These are phyloP conservation scores for Chaunax sp. DNA, from an alignment of 2,797 vertebrate species.

Conservation along the genomic window DNA sequence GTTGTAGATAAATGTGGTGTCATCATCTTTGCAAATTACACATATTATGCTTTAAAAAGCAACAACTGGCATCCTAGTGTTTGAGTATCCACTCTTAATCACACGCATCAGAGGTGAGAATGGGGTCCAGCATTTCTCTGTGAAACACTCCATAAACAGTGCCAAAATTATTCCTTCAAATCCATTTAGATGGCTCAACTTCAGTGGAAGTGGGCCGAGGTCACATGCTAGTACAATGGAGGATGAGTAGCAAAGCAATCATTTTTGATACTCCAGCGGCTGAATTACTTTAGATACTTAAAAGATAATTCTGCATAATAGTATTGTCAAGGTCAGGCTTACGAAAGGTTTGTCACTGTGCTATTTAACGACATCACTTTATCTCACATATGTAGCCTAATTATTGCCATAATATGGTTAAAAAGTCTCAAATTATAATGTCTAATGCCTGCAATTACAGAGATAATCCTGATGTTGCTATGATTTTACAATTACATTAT, in stretches of 20 bases:
- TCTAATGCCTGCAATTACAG: conserved; percentile 1
- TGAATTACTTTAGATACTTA: conserved; percentile 59
- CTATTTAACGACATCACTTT: conserved; percentile 12
- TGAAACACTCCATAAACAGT: conserved; percentile 35
- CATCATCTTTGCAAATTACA: no score
- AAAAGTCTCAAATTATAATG: background rate
- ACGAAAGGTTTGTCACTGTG: conserved; percentile 38
- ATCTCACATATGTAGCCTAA: conserved; percentile 10
- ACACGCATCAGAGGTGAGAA: conserved; percentile 35
- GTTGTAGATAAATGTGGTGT: no score
- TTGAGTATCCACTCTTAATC: conserved; percentile 46
- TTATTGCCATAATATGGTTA: conserved; percentile 1
- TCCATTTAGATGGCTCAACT: conserved; percentile 29
- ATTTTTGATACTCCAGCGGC: conserved; percentile 60
- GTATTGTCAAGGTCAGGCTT: conserved; percentile 41
- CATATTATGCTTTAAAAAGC: background rate
- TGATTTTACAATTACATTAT: background rate
- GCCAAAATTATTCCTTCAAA: conserved; percentile 20
- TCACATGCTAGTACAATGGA: conserved; percentile 42
- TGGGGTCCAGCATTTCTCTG: conserved; percentile 25
- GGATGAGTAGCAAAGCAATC: conserved; percentile 55
- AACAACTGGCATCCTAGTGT: conserved; percentile 25
- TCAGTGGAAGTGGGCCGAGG: conserved; percentile 41
- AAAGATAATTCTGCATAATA: conserved; percentile 56
- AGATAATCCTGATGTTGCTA: conserved; percentile 13